These are phyloP conservation scores for Gryllus longicercus DNA, from an alignment of 2,888 invertebrate genomes.

Conservation along the genomic window DNA sequence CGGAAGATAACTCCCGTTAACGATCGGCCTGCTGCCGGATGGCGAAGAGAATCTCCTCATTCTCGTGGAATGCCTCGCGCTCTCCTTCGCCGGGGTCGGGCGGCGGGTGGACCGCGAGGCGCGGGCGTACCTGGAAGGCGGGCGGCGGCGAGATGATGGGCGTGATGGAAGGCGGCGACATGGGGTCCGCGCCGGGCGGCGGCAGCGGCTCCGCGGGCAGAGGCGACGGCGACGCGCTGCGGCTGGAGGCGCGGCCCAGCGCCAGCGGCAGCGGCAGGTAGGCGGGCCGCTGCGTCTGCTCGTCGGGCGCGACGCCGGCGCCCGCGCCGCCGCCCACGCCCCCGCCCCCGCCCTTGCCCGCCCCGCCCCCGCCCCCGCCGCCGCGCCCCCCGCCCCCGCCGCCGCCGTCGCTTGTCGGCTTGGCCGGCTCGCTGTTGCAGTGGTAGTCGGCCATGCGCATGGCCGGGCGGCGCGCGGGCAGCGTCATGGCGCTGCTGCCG, in stretches of 20 bases:
- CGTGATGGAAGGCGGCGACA: slow-evolving; percentile 63
- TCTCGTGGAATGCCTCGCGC: too few species aligned
- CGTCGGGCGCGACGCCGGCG: slow-evolving; percentile 28
- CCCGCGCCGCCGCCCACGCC: neutral
- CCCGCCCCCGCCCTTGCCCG: slow-evolving; percentile 33
- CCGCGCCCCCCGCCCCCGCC: neutral
- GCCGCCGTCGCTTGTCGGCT: slow-evolving; percentile 27
- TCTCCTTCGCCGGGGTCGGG: too few species aligned
- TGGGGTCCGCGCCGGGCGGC: slow-evolving; percentile 40
- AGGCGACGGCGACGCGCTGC: slow-evolving; percentile 33
- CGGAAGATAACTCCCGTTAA: too few species aligned
- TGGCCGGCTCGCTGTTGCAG: slow-evolving; percentile 38
- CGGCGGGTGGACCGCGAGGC: neutral
- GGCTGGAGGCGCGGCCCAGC: slow-evolving; percentile 30
- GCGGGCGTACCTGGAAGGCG: slow-evolving; percentile 55
- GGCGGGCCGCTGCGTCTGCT: slow-evolving; percentile 32
- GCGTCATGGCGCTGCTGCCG: slow-evolving; percentile 42
- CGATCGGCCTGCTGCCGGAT: too few species aligned
- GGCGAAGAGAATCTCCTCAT: too few species aligned
- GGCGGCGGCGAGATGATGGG: slow-evolving; percentile 69
- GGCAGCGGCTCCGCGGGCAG: slow-evolving; percentile 33
- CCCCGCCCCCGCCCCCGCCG: slow-evolving; percentile 37
- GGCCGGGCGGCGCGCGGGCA: slow-evolving; percentile 49
- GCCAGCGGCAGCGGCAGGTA: slow-evolving; percentile 34
- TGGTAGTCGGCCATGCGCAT: slow-evolving; percentile 53